Evolutionary conservation across 2,113 vertebrate genomes (phyloP).

Genomic region (Lasiurus borealis): DNA sequence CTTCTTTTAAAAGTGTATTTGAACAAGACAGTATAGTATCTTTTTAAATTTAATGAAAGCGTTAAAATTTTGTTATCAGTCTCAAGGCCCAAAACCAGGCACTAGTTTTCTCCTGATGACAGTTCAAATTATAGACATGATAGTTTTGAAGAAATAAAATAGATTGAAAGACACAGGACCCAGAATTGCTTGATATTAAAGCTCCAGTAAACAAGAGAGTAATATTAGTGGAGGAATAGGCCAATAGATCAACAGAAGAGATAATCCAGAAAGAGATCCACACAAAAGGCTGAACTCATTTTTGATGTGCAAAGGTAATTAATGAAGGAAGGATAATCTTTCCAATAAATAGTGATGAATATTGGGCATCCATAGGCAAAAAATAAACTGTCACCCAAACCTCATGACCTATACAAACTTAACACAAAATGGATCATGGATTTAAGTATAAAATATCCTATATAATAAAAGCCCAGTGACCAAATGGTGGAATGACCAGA

Average conservation of each 20-base stretch:
- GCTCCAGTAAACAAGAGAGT: background rate
- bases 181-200: background rate
- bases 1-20: slow-evolving; percentile 36
- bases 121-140: background rate
- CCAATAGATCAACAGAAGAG: background rate
- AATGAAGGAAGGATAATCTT: background rate
- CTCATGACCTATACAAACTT: background rate
- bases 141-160: slow-evolving; percentile 36
- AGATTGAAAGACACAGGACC: background rate
- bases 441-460: background rate
- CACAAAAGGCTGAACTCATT: too few species aligned
- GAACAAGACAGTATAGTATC: background rate
- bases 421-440: background rate
- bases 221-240: background rate
- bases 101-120: background rate
- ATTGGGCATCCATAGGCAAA: background rate
- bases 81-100: background rate
- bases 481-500: too few species aligned
- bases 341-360: background rate
- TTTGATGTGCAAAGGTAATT: slow-evolving; percentile 36
- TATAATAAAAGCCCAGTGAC: too few species aligned
- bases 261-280: background rate
- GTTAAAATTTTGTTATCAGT: background rate
- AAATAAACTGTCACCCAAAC: background rate
- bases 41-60: slow-evolving; percentile 34